These are phyloP conservation scores for Chironomus tepperi DNA, from an alignment of 1,140 invertebrate species.

Conservation along the genomic window DNA sequence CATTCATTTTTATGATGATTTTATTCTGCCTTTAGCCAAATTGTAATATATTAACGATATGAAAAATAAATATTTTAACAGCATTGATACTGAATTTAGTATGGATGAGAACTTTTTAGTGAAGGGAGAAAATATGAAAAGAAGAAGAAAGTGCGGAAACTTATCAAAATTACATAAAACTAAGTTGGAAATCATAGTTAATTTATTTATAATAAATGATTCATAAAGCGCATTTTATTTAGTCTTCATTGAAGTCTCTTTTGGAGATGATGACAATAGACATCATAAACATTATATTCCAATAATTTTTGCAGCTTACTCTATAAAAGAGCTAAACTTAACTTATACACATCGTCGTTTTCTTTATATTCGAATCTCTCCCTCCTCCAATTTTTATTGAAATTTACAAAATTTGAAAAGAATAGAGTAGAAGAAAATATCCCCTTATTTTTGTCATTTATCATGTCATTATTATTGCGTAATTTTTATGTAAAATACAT, in stretches of 20 bases:
- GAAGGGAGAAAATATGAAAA: not conserved
- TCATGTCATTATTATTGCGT: slow-evolving; percentile 21
- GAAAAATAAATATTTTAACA: slow-evolving; percentile 23
- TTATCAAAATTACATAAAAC: not conserved
- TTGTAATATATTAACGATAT: slow-evolving; percentile 23
- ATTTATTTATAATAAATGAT: too few species aligned
- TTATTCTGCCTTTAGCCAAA: slow-evolving; percentile 17
- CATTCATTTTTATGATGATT: slow-evolving; percentile 20
- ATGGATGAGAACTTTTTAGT: not conserved
- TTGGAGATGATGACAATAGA: too few species aligned
- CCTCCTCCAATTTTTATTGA: not conserved
- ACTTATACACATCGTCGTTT: too few species aligned
- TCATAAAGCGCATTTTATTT: too few species aligned
- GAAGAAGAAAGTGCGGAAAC: not conserved
- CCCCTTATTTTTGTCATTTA: not conserved
- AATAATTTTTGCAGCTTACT: too few species aligned
- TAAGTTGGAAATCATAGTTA: too few species aligned
- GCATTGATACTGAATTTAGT: not conserved
- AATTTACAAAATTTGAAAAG: too few species aligned
- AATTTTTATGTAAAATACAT: slow-evolving; percentile 22
- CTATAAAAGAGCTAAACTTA: too few species aligned
- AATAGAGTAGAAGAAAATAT: not conserved
- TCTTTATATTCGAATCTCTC: too few species aligned
- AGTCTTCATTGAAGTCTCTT: too few species aligned
- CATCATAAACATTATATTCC: too few species aligned